phyloP scores from a whole-genome alignment of 2,797 vertebrate genomes.

The Eidolon dupreanum region DNA sequence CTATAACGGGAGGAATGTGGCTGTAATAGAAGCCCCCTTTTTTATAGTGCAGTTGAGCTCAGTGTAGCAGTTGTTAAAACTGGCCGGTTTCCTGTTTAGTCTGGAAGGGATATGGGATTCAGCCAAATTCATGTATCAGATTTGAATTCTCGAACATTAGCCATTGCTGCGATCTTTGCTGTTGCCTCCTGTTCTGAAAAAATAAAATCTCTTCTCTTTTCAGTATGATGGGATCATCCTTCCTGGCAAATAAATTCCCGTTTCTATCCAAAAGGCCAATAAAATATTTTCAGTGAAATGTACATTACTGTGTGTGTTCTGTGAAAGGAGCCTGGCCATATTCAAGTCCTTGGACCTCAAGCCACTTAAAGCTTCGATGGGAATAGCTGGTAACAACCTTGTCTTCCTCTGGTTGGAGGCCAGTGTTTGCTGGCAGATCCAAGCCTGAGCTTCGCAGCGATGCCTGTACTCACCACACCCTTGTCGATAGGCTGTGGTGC shows the following conservation, averaged over 20 bases:
- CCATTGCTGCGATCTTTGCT: neutral
- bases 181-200: slow-evolving; percentile 41
- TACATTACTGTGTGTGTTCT: slow-evolving; percentile 72
- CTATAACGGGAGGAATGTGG: neutral
- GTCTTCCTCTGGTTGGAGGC: neutral
- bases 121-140: neutral
- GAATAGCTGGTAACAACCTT: slow-evolving; percentile 53
- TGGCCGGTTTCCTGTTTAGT: neutral
- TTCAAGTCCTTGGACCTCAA: slow-evolving; percentile 56
- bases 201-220: slow-evolving; percentile 74
- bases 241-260: slow-evolving; percentile 95
- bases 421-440: neutral
- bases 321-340: slow-evolving; percentile 60
- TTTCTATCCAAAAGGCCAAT: slow-evolving; percentile 84
- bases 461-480: neutral
- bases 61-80: neutral
- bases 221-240: slow-evolving; percentile 99
- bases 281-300: slow-evolving; percentile 79
- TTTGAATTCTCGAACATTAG: slow-evolving; percentile 19
- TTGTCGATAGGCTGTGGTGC: neutral
- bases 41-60: neutral
- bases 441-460: neutral
- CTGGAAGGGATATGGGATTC: neutral
- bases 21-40: neutral
- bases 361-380: slow-evolving; percentile 47